Base-by-base conservation (phyloP, 2,113 vertebrate species). In the Glareola pratincola region DNA sequence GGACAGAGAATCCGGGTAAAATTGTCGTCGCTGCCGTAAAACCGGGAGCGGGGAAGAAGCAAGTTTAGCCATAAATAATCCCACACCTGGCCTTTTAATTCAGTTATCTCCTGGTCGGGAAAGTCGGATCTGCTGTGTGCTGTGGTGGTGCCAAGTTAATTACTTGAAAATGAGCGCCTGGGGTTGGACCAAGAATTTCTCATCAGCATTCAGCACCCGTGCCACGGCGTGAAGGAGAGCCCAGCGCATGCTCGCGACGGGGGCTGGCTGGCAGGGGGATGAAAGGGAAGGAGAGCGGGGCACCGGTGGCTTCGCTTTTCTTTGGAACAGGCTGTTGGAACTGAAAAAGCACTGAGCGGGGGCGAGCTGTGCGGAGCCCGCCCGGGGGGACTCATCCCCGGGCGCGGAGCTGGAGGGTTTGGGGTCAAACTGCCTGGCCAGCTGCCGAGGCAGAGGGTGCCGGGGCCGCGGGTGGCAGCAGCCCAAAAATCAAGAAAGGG, bases 151-250 rank as follows among this genome's bases (percentile, higher is more conserved):
- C 96, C 96, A 96, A 96, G 96, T 96, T 97, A 96, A 97, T 97
- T 95, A 96, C 96, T 97, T 85, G 96, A 96, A 96, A 96, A 97
- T 94, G 96, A 96, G 96, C 74, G 95, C 95, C 95, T 97, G 96
- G 95, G 95, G 94, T 96, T 86, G 96, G 92, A 88, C 96, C 96
- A 97, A 93, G 96, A 88, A 93, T 92, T 94, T n/a, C 96, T 96
- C 96, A 96, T 97, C 96, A 97, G 96, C 95, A 96, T 96, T 95
- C 96, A 94, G 94, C 93, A 88, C 37, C 92, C 43, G 94, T 80
- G 96, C 62, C 87, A 73, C 0, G 67, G 92, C 14, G 15, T 2
- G 85, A 37, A 34, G 90, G 90, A 80, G 93, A 94, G 88, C 85
- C 84, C 4, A 3, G 90, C 74, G 79, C 90, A 88, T 48, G 96